Evolutionary conservation across 1,140 invertebrate species (phyloP).

Genomic region (Gryon sp.): DNA sequence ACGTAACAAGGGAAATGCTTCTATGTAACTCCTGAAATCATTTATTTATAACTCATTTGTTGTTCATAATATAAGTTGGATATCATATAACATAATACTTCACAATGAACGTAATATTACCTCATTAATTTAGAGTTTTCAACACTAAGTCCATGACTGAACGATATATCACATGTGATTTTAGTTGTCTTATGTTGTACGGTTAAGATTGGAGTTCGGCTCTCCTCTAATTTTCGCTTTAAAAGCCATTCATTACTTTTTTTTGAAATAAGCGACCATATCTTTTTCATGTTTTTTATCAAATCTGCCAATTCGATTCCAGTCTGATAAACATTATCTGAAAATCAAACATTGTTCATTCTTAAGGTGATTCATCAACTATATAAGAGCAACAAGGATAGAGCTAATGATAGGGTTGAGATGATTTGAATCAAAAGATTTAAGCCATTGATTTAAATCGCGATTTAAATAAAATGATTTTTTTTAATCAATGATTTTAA

Average conservation of each 20-base stretch:
- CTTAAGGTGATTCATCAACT: too few relatives aligned
- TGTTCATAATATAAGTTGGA: not conserved
- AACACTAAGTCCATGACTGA: slow-evolving; percentile 80
- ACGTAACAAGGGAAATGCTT: slow-evolving; percentile 70
- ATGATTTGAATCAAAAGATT: too few relatives aligned
- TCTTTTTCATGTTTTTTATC: slow-evolving; percentile 16
- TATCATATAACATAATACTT: not conserved
- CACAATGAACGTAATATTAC: slow-evolving; percentile 63
- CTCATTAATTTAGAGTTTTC: slow-evolving; percentile 80
- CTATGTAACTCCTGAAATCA: slow-evolving; percentile 69
- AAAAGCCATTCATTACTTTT: not conserved
- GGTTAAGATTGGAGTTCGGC: slow-evolving; percentile 81
- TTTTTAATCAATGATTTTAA: too few relatives aligned
- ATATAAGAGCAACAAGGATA: too few relatives aligned
- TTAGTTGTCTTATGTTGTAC: slow-evolving; percentile 74
- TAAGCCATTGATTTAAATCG: too few relatives aligned
- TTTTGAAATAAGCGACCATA: slow-evolving; percentile 34
- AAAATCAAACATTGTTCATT: too few relatives aligned
- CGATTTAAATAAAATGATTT: too few relatives aligned
- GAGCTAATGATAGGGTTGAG: too few relatives aligned
- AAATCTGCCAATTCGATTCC: slow-evolving; percentile 4
- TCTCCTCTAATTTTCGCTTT: slow-evolving; percentile 52
- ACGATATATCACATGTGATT: slow-evolving; percentile 81
- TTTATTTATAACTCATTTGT: slow-evolving; percentile 1
- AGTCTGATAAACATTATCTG: slow-evolving; percentile 2